Conservation (phyloP, 2,888 invertebrate genomes). For the Zonitis immaculata region DNA sequence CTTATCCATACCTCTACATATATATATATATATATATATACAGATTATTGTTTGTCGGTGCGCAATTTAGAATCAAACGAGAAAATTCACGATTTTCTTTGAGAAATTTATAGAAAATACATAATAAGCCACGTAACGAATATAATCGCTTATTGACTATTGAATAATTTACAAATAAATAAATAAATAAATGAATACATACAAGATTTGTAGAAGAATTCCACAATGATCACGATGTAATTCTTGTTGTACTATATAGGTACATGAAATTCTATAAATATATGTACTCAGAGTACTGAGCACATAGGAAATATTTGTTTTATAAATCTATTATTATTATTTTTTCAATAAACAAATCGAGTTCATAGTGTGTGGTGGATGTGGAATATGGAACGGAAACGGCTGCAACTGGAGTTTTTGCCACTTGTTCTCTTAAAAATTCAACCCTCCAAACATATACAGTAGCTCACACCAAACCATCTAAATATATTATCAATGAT, state of each 20-base stretch:
- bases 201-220: not conserved
- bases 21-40: no score
- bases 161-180: conserved; percentile 16
- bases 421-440: conserved; percentile 14
- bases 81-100: not conserved
- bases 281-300: no score
- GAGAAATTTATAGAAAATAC: conserved; percentile 5
- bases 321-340: no score
- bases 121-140: conserved; percentile 28
- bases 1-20: no score
- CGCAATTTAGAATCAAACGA: not conserved
- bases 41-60: not conserved
- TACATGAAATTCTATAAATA: no score
- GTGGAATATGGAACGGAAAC: conserved; percentile 13
- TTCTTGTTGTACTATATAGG: no score
- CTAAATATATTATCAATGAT: no score
- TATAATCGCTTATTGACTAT: conserved; percentile 29
- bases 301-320: no score
- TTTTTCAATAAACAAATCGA: no score
- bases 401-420: conserved; percentile 18
- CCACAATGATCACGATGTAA: not conserved
- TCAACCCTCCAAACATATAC: not conserved
- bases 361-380: no score
- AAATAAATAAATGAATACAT: no score
- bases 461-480: not conserved